Conservation (phyloP, 2,113 vertebrate genomes). For the Scomber colias region DNA sequence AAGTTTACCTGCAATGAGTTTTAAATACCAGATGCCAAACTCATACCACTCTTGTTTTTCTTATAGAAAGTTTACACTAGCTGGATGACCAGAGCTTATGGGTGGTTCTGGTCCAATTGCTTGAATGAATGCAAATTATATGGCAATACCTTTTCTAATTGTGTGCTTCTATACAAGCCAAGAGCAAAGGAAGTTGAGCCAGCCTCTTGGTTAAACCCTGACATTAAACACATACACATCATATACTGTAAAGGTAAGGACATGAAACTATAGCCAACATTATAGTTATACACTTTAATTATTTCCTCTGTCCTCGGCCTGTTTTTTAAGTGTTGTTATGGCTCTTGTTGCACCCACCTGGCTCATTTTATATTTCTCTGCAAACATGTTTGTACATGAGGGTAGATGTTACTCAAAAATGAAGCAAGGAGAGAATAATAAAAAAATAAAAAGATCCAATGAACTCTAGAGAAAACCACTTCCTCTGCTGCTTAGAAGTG, state of each 20-base stretch:
- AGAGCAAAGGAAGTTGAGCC: constrained; percentile 39
- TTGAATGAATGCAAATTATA: constrained; percentile 3
- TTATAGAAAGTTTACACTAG: not conserved
- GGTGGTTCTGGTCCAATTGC: not conserved
- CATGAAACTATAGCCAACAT: not conserved
- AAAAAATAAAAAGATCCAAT: constrained; percentile 60
- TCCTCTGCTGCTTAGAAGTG: constrained; percentile 56
- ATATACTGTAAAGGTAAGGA: not conserved
- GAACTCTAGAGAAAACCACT: constrained; percentile 75
- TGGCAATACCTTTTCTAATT: not conserved
- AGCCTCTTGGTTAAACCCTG: not conserved
- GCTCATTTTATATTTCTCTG: not conserved
- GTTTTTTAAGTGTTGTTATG: not conserved
- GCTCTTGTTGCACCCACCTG: not conserved
- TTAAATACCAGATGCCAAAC: not conserved
- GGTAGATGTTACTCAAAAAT: not conserved
- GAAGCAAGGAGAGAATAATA: constrained; percentile 34
- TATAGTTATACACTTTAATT: not conserved
- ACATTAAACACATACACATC: not conserved
- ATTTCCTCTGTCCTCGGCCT: not conserved
- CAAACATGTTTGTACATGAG: not conserved
- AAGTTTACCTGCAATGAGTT: not conserved
- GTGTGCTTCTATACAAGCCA: constrained; percentile 5
- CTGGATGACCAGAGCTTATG: not conserved
- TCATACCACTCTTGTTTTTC: too few species aligned